Conservation (phyloP, 2,888 invertebrate genomes). For the Rhagophthalmus giganteus region DNA sequence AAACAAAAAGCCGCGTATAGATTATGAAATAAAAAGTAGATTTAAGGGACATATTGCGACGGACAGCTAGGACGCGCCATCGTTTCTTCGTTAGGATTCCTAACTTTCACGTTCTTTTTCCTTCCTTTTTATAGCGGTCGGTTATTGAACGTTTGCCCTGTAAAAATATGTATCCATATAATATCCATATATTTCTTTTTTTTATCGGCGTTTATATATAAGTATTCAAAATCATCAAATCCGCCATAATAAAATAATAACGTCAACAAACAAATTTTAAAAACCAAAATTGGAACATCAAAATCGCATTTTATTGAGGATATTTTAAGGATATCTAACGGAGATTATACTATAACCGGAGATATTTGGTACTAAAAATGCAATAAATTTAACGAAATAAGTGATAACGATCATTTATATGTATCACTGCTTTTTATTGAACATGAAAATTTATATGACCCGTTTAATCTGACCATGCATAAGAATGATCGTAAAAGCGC, state of each 20-base stretch:
- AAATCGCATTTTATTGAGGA: neutral
- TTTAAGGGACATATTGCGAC: constrained; percentile 35
- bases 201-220: too few relatives aligned
- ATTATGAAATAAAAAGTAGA: constrained; percentile 12
- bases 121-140: constrained; percentile 29
- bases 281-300: neutral
- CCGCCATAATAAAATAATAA: too few relatives aligned
- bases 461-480: constrained; percentile 4
- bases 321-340: neutral
- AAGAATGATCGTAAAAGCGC: constrained; percentile 7
- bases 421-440: constrained; percentile 6
- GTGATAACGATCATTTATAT: constrained; percentile 9
- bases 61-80: constrained; percentile 36
- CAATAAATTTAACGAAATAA: constrained; percentile 3
- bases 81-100: constrained; percentile 38
- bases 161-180: constrained; percentile 10
- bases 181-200: too few relatives aligned
- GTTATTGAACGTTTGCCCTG: constrained; percentile 27
- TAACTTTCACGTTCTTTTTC: constrained; percentile 15
- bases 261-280: too few relatives aligned
- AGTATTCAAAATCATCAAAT: too few relatives aligned
- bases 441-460: constrained; percentile 14
- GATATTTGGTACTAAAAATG: neutral
- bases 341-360: neutral
- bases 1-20: constrained; percentile 8